phyloP scores from a whole-genome alignment of 2,797 vertebrate species.

The Todus mexicanus region DNA sequence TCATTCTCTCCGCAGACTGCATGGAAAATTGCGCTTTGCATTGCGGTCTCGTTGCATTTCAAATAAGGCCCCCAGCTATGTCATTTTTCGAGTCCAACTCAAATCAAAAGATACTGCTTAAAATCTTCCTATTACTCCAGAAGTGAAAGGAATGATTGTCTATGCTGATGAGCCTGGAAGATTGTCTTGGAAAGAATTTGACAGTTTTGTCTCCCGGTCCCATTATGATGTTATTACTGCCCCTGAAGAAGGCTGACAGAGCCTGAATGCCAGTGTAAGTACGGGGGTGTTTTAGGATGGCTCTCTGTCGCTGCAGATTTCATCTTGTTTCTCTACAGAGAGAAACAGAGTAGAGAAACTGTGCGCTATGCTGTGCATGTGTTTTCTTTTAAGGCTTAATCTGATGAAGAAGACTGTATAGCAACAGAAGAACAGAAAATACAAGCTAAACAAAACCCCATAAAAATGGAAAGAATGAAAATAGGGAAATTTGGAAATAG shows the following conservation, averaged over 20 bases:
- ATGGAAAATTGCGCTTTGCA: slow-evolving; percentile 79
- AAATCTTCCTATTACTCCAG: slow-evolving; percentile 77
- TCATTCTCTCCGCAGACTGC: slow-evolving; percentile 71
- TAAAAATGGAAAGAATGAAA: background rate
- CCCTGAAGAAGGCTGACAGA: slow-evolving; percentile 29
- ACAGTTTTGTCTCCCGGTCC: slow-evolving; percentile 60
- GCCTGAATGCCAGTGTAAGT: slow-evolving; percentile 24
- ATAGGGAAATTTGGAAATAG: background rate
- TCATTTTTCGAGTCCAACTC: slow-evolving; percentile 75
- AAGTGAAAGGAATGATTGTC: slow-evolving; percentile 79
- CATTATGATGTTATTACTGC: slow-evolving; percentile 70
- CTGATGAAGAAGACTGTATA: background rate
- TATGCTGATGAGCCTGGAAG: slow-evolving; percentile 78
- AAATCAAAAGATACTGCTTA: slow-evolving; percentile 79
- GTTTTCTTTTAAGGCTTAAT: slow-evolving; percentile 31
- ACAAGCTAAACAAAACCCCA: background rate
- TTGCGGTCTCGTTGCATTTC: slow-evolving; percentile 76
- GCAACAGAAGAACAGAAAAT: background rate
- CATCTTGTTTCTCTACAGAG: background rate
- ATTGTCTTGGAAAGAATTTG: slow-evolving; percentile 77
- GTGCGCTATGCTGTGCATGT: background rate
- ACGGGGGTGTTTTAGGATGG: background rate
- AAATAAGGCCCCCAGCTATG: slow-evolving; percentile 77
- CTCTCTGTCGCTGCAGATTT: slow-evolving; percentile 13
- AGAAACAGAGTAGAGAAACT: background rate